Evolutionary conservation across 2,113 vertebrate genomes (phyloP).

Genomic region (Scalopus aquaticus): DNA sequence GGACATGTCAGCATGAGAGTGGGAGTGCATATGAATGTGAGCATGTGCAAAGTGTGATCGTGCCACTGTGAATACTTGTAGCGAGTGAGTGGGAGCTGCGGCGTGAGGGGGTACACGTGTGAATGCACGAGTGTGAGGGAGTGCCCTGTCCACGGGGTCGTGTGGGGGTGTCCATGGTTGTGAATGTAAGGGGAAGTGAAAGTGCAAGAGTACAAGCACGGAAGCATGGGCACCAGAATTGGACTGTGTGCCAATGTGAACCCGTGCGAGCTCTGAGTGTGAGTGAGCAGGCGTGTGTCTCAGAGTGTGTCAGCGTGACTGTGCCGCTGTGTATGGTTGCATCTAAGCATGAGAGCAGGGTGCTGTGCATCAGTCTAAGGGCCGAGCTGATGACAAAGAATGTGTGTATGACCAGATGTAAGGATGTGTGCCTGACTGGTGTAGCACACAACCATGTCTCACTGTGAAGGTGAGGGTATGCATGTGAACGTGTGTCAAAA

Average conservation of each 20-base stretch:
- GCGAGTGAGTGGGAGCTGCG: background rate
- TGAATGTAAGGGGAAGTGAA: background rate
- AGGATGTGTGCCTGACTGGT: background rate
- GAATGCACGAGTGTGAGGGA: background rate
- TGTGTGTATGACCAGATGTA: background rate
- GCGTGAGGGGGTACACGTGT: background rate
- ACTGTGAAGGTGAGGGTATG: background rate
- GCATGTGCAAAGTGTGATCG: background rate
- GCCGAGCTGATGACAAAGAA: background rate
- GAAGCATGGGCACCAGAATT: background rate
- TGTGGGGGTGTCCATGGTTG: background rate
- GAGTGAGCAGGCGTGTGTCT: background rate
- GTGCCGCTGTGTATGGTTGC: background rate
- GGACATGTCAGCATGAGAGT: background rate
- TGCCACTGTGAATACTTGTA: background rate
- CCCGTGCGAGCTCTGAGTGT: background rate
- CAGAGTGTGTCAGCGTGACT: background rate
- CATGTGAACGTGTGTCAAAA: background rate
- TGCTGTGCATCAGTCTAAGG: background rate
- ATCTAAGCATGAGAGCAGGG: background rate
- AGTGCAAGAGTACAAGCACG: background rate
- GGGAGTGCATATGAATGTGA: background rate
- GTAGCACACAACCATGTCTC: background rate
- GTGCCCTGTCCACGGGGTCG: background rate
- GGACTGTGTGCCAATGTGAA: background rate